A percentile compares a stretch with the other conserved stretches of the same genome.
These are phyloP conservation scores for Erebia aethiops DNA, from an alignment of 2,888 invertebrate species.

Conservation along the genomic window DNA sequence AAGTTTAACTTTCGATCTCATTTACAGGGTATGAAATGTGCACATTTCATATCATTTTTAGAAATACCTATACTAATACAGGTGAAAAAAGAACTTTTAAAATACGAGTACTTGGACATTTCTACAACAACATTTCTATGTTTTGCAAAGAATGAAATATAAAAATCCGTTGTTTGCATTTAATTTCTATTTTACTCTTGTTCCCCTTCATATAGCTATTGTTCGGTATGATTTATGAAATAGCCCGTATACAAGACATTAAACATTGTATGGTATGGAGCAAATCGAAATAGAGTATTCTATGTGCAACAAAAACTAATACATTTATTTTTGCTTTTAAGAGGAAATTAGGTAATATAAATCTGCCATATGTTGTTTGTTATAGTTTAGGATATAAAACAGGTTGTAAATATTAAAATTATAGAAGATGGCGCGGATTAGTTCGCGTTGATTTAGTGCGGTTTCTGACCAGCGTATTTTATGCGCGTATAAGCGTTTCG, in stretches of 20 bases:
- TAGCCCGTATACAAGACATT: slow-evolving; percentile 51
- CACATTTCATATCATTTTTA: no score
- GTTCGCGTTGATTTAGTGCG: no score
- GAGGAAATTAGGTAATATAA: neutral
- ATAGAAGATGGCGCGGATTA: no score
- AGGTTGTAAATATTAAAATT: no score
- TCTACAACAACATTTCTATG: neutral
- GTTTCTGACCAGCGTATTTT: no score
- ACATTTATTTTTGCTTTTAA: slow-evolving; percentile 13
- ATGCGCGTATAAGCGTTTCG: no score
- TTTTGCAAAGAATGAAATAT: slow-evolving; percentile 47
- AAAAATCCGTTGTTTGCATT: slow-evolving; percentile 55
- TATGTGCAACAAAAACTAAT: slow-evolving; percentile 6
- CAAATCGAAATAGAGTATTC: slow-evolving; percentile 45
- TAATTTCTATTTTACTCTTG: slow-evolving; percentile 43
- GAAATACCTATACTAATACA: no score
- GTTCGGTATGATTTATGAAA: slow-evolving; percentile 48
- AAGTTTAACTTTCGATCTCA: no score
- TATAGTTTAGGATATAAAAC: neutral
- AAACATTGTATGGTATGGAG: slow-evolving; percentile 46
- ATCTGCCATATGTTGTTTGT: neutral
- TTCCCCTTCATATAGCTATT: slow-evolving; percentile 28
- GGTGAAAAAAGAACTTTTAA: no score
- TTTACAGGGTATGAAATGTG: no score
- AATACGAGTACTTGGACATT: no score